These are phyloP conservation scores for Beris morrisii DNA, from an alignment of 2,888 invertebrate genomes.

Conservation along the genomic window DNA sequence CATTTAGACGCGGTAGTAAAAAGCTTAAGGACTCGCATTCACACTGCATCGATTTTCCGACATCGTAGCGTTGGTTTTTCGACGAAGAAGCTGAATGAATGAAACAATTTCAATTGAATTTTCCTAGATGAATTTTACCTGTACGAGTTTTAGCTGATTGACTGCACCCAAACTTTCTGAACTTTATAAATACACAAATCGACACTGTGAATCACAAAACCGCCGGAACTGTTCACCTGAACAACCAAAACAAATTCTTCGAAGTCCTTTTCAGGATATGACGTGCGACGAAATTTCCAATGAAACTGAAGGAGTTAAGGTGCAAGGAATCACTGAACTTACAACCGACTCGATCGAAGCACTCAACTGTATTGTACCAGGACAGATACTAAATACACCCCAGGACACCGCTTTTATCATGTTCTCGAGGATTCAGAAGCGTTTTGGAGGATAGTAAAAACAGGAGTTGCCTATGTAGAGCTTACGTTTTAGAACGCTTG, in stretches of 20 bases:
- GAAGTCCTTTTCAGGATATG: too few species aligned
- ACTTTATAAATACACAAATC: too few species aligned
- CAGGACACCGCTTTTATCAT: conserved; percentile 9
- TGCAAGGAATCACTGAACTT: conserved; percentile 4
- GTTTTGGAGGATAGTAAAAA: not conserved
- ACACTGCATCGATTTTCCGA: conserved; percentile 28
- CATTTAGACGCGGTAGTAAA: not conserved
- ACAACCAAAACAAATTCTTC: too few species aligned
- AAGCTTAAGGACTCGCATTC: conserved; percentile 22
- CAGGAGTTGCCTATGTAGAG: not conserved
- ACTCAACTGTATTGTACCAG: conserved; percentile 33
- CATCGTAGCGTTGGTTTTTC: not conserved
- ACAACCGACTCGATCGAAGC: conserved; percentile 34
- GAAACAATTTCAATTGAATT: not conserved
- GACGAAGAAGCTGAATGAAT: conserved; percentile 17
- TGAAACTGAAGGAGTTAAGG: too few species aligned
- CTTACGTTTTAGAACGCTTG: conserved; percentile 31
- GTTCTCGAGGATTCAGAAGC: conserved; percentile 7
- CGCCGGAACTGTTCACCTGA: too few species aligned
- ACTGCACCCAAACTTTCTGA: too few species aligned
- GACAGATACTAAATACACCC: conserved; percentile 13
- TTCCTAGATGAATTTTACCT: conserved; percentile 9
- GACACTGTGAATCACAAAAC: too few species aligned
- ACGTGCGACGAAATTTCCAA: too few species aligned
- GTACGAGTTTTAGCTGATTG: not conserved